Conservation (phyloP, 2,113 vertebrate species). For the Zeus faber region DNA sequence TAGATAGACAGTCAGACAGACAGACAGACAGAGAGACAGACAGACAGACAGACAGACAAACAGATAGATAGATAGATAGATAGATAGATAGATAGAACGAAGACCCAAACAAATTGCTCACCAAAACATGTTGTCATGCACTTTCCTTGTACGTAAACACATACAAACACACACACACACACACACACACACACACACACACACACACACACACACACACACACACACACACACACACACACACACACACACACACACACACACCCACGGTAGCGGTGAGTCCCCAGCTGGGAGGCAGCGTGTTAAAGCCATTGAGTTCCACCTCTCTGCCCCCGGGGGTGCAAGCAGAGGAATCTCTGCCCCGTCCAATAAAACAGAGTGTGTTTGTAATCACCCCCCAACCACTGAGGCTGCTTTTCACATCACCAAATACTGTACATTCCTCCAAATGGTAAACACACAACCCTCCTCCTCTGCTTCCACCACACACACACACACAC, state of each 20-base stretch:
- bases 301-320: conserved; percentile 24
- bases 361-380: conserved; percentile 55
- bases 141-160: background rate
- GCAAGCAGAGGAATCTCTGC: conserved; percentile 26
- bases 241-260: conserved; percentile 6
- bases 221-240: conserved; percentile 5
- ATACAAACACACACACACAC: background rate
- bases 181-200: conserved; percentile 2
- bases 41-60: no score
- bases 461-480: background rate
- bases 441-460: conserved; percentile 71
- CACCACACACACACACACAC: conserved; percentile 14
- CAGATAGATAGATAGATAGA: no score
- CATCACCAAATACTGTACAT: conserved; percentile 72
- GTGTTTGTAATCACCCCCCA: conserved; percentile 60
- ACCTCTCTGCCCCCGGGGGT: background rate
- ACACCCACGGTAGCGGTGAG: background rate
- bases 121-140: no score
- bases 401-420: conserved; percentile 63
- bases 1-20: no score
- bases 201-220: conserved; percentile 7
- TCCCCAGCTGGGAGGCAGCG: conserved; percentile 30
- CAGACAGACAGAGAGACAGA: no score
- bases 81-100: no score
- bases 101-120: no score